These are phyloP conservation scores for Scytalopus superciliaris DNA, from an alignment of 2,113 vertebrate species.

Conservation along the genomic window DNA sequence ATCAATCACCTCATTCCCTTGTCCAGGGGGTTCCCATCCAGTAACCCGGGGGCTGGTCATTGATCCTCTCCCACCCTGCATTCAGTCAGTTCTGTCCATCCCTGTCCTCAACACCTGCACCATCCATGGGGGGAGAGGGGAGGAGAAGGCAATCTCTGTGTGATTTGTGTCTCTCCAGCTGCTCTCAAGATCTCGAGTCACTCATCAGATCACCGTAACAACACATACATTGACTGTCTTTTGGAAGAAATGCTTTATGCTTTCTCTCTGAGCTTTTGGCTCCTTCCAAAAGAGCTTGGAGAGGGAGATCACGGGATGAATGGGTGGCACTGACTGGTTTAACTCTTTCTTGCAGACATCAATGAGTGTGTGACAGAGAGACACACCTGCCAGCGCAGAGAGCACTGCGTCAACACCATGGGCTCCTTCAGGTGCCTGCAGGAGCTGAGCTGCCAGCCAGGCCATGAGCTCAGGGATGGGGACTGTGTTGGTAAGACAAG, in stretches of 20 bases:
- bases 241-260: neutral
- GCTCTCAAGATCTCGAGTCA: neutral
- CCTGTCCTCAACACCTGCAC: neutral
- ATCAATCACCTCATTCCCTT: neutral
- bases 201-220: neutral
- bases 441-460: slow-evolving; percentile 80
- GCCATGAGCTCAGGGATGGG: slow-evolving; percentile 76
- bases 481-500: slow-evolving; percentile 83
- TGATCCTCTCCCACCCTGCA: neutral
- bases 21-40: neutral
- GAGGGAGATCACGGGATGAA: neutral
- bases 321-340: neutral
- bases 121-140: neutral
- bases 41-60: neutral
- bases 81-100: neutral
- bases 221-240: neutral
- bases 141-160: neutral
- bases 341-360: slow-evolving; percentile 77
- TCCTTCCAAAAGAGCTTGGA: neutral
- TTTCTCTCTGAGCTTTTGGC: neutral
- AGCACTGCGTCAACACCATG: slow-evolving; percentile 86
- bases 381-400: slow-evolving; percentile 81
- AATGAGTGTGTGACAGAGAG: slow-evolving; percentile 85
- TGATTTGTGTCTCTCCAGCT: neutral
- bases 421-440: slow-evolving; percentile 87